A percentile compares a stretch with the other conserved stretches of the same genome.
phyloP scores from a whole-genome alignment of 2,113 vertebrate genomes.

The Himantopus leucocephalus region DNA sequence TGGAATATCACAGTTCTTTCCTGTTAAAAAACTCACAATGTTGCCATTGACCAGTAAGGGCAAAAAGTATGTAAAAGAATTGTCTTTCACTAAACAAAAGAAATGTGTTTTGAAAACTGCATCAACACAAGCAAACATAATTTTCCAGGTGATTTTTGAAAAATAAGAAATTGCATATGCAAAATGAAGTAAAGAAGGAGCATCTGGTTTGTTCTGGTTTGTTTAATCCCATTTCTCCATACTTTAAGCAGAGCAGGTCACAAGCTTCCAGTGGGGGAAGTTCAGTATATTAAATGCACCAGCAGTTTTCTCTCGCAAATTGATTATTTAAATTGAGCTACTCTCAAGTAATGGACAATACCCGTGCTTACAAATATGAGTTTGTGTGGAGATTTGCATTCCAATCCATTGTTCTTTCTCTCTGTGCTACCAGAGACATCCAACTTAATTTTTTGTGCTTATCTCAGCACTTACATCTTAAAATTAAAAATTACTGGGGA shows the following conservation, averaged over 20 bases:
- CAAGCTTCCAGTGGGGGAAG: constrained; percentile 40
- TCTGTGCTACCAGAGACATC: neutral
- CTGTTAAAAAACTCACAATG: neutral
- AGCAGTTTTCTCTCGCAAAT: constrained; percentile 68
- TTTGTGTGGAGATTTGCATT: constrained; percentile 57
- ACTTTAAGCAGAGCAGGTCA: constrained; percentile 25
- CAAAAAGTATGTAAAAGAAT: constrained; percentile 24
- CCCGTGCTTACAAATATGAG: constrained; percentile 18
- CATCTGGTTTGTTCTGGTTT: neutral
- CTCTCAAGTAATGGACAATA: constrained; percentile 61
- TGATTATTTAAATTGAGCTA: constrained; percentile 69
- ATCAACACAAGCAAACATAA: neutral
- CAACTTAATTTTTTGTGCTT: constrained; percentile 50
- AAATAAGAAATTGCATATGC: neutral
- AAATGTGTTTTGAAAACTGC: neutral
- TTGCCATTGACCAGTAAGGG: neutral
- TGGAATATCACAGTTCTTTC: constrained; percentile 45
- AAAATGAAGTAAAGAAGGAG: neutral
- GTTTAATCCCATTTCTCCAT: constrained; percentile 1
- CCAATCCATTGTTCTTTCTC: constrained; percentile 33
- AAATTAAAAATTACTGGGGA: constrained; percentile 21
- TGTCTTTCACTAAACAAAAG: neutral
- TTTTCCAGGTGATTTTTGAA: neutral
- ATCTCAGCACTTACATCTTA: constrained; percentile 21
- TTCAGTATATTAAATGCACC: constrained; percentile 69